Base-by-base conservation (phyloP, 2,888 invertebrate genomes). In the Synergus laeviventris region DNA sequence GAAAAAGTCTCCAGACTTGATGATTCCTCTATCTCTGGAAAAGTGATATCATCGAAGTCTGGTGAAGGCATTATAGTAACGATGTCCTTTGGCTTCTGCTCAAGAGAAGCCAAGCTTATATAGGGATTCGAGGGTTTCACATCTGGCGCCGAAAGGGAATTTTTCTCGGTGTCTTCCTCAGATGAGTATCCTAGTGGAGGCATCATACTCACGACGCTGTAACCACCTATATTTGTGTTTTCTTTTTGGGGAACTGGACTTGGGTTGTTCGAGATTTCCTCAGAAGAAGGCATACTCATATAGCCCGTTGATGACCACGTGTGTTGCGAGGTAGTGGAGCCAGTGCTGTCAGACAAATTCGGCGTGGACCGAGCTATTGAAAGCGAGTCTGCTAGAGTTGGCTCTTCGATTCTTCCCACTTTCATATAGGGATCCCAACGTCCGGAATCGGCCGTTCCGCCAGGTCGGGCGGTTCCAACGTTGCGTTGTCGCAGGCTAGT, bases 311-410 rank as follows among this genome's bases (percentile, higher is more conserved):
- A 85, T 9, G 83, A 82, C 80, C 84, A 81, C 14, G 82, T 82
- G 66, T 90, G 89, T n/a, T 87, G 89, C 11, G 89, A 89, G 0
- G 86, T 80, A 31, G 87, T 82, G 16, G 84, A 88, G 1, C 88
- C 86, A 0, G 86, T 82, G 14, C 85, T 85, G 14, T 91, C 90
- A 0, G 88, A 89, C 36, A 91, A 82, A 80, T 91, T 91, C 2
- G 91, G 90, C 12, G 91, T 89, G 14, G 91, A 90, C 16, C 89
- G 87, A 5, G 90, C 88, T n/a, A 89, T 78, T 0, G 91, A 89
- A 1, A 87, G 79, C 0, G 86, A 81, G n/a, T 90, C 91, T 16
- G 84, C 84, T 4, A 86, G 74, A 1, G 81, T 79, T 0, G 86
- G 81, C 42, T 90, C 87, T 11, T 86, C 86, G 5, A 85, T 82